Evolutionary conservation across 2,888 invertebrate genomes (phyloP).

Genomic region (Leucozona laternaria): DNA sequence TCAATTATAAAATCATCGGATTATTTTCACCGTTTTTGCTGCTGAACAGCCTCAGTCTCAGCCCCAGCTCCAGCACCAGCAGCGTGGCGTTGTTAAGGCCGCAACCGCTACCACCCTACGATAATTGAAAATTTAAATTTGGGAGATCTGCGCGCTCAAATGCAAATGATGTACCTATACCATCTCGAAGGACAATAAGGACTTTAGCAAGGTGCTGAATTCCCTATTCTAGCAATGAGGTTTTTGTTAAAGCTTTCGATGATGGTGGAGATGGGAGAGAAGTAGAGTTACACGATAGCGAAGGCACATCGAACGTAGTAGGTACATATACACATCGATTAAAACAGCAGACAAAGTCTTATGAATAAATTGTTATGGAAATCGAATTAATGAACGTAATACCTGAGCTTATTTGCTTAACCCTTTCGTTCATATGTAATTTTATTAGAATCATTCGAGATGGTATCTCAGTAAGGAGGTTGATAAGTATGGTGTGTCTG

Average conservation of each 20-base stretch:
- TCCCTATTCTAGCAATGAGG: slow-evolving; percentile 56
- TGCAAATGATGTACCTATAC: slow-evolving; percentile 76
- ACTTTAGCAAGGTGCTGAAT: slow-evolving; percentile 59
- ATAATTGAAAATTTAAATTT: slow-evolving; percentile 76
- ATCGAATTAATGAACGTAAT: slow-evolving; percentile 84
- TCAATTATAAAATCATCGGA: slow-evolving; percentile 76
- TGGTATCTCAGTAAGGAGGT: slow-evolving; percentile 72
- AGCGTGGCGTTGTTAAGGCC: slow-evolving; percentile 48
- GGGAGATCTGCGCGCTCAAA: slow-evolving; percentile 70
- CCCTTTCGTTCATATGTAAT: slow-evolving; percentile 84
- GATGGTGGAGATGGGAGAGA: neutral
- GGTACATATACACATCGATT: slow-evolving; percentile 77
- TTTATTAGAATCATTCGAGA: slow-evolving; percentile 81
- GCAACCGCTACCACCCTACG: slow-evolving; percentile 62
- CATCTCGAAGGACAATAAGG: slow-evolving; percentile 69
- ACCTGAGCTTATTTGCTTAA: slow-evolving; percentile 84
- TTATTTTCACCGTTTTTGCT: slow-evolving; percentile 75
- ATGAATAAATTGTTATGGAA: slow-evolving; percentile 84
- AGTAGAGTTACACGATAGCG: slow-evolving; percentile 78
- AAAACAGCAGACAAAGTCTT: slow-evolving; percentile 84
- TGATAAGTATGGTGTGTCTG: slow-evolving; percentile 15
- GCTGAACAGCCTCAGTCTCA: slow-evolving; percentile 8
- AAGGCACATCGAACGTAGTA: slow-evolving; percentile 78
- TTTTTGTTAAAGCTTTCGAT: slow-evolving; percentile 42
- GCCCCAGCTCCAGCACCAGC: neutral